Conservation (phyloP, 2,113 vertebrate species). For the Podarcis cretensis region DNA sequence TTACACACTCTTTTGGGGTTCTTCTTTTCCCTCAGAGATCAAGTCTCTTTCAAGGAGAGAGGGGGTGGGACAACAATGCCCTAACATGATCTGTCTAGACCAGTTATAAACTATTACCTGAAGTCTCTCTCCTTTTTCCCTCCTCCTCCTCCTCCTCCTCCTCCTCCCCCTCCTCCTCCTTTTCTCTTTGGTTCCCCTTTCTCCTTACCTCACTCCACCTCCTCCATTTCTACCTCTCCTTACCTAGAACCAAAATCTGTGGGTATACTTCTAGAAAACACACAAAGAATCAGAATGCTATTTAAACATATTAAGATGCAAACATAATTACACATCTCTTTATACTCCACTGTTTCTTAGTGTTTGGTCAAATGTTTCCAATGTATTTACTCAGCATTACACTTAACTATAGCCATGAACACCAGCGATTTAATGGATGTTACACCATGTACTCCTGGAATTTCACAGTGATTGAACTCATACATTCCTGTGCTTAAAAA, state of each 20-base stretch:
- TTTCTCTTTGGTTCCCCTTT: no score
- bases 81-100: neutral
- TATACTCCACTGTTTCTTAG: neutral
- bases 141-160: no score
- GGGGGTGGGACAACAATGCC: no score
- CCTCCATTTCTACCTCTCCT: no score
- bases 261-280: neutral
- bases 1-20: no score
- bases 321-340: neutral
- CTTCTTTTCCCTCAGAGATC: no score
- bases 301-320: neutral
- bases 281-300: neutral
- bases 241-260: neutral
- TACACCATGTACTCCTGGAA: neutral
- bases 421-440: slow-evolving; percentile 11
- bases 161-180: neutral
- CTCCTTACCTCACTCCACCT: no score
- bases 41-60: no score
- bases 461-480: neutral
- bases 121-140: no score
- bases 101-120: neutral
- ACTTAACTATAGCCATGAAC: neutral
- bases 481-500: slow-evolving; percentile 1
- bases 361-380: neutral
- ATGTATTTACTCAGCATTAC: neutral